Conservation (phyloP, 2,113 vertebrate genomes). For the Sceloporus undulatus region DNA sequence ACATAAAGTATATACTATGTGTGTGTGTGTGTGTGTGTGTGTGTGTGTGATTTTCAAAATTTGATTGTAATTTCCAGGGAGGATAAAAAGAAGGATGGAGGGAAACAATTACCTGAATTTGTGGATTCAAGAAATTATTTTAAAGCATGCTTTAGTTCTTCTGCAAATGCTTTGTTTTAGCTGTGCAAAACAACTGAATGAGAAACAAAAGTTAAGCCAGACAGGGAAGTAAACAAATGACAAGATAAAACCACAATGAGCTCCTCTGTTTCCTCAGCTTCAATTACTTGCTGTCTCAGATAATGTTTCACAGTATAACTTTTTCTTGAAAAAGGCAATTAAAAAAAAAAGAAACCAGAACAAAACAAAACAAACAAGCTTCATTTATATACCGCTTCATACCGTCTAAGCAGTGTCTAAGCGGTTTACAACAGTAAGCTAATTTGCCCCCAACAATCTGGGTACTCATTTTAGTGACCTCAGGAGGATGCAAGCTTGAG, state of each 20-base stretch:
- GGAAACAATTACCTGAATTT: not conserved
- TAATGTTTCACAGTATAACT: not conserved
- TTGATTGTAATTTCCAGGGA: not conserved
- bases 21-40: too few species aligned
- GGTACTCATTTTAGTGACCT: too few species aligned
- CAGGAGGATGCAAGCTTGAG: too few species aligned
- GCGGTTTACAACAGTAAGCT: too few species aligned
- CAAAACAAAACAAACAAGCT: too few species aligned
- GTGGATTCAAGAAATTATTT: not conserved
- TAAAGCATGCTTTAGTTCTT: not conserved
- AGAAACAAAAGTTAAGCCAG: not conserved
- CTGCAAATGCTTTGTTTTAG: not conserved
- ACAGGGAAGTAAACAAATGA: slow-evolving; percentile 12
- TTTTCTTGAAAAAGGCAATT: not conserved
- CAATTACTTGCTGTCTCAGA: not conserved
- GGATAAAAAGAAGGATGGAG: not conserved
- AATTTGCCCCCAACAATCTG: too few species aligned
- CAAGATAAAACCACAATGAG: not conserved
- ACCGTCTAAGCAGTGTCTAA: too few species aligned
- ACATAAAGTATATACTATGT: too few species aligned
- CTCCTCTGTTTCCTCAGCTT: not conserved
- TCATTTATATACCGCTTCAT: too few species aligned
- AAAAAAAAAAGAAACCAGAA: not conserved
- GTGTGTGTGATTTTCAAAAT: not conserved
- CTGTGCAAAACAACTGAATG: not conserved